These are phyloP conservation scores for Nezara viridula DNA, from an alignment of 2,888 invertebrate genomes.

Conservation along the genomic window DNA sequence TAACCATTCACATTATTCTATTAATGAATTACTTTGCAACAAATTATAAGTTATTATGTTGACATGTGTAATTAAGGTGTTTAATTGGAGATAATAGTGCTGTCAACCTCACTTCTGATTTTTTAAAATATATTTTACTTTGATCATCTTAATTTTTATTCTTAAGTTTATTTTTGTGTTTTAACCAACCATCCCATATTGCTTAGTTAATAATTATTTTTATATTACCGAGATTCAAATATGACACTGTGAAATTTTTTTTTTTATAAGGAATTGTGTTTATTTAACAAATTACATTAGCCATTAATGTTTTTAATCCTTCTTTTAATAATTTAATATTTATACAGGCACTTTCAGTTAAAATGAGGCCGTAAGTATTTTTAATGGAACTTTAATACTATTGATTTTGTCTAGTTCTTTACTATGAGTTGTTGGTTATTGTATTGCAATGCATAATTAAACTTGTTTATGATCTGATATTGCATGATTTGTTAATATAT, in stretches of 20 bases:
- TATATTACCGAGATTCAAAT: too few relatives aligned
- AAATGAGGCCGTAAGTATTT: conserved; percentile 53
- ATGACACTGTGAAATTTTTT: too few relatives aligned
- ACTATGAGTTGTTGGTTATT: neutral
- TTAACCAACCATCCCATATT: neutral
- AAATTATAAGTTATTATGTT: neutral
- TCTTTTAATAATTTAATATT: neutral
- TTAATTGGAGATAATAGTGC: neutral
- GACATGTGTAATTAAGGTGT: neutral
- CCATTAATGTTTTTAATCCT: neutral
- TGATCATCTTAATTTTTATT: too few relatives aligned
- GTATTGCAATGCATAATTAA: neutral
- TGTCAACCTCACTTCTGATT: neutral
- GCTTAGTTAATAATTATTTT: neutral
- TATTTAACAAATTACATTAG: neutral
- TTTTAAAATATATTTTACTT: neutral
- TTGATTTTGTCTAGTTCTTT: conserved; percentile 21
- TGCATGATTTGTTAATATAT: neutral
- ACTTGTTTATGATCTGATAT: neutral
- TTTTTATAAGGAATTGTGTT: neutral
- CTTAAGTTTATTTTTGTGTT: too few relatives aligned
- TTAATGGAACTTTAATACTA: conserved; percentile 20
- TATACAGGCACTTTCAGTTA: conserved; percentile 48
- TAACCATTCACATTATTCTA: neutral
- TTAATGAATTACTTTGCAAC: neutral